These are phyloP conservation scores for Odontamblyopus rebecca DNA, from an alignment of 2,797 vertebrate species.

Conservation along the genomic window DNA sequence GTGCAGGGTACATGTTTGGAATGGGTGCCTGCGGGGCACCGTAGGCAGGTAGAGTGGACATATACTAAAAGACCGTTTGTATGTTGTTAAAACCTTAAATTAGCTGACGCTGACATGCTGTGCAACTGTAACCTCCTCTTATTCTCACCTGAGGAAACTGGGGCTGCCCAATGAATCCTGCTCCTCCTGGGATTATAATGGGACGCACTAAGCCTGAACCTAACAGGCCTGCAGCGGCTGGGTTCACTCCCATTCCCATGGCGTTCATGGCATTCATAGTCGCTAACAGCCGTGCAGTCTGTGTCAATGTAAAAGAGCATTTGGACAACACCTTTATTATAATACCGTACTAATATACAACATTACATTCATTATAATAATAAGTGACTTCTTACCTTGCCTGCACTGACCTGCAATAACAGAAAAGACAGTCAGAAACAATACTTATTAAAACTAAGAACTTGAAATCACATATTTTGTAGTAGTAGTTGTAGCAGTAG, in stretches of 20 bases:
- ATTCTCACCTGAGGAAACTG: conserved; percentile 65
- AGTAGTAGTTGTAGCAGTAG: not conserved
- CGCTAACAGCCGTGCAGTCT: conserved; percentile 52
- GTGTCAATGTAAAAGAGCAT: not conserved
- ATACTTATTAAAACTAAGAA: not conserved
- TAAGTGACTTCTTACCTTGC: conserved; percentile 54
- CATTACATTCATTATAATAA: not conserved
- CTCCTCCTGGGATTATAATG: conserved; percentile 46
- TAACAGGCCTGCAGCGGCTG: conserved; percentile 35
- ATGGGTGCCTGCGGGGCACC: conserved; percentile 32
- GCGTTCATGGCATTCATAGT: conserved; percentile 30
- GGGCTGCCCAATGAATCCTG: conserved; percentile 56
- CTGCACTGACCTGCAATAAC: conserved; percentile 61
- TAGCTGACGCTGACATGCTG: not conserved
- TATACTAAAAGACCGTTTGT: conserved; percentile 40
- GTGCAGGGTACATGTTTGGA: conserved; percentile 47
- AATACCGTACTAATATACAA: not conserved
- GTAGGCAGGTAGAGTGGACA: conserved; percentile 48
- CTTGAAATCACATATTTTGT: not conserved
- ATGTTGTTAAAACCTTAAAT: not conserved
- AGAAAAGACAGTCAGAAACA: conserved; percentile 19
- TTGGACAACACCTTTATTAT: not conserved
- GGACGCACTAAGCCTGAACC: conserved; percentile 58
- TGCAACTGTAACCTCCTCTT: not conserved
- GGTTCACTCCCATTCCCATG: conserved; percentile 34